Evolutionary conservation across 2,888 invertebrate species (phyloP).

Genomic region (Eudemis profundana): DNA sequence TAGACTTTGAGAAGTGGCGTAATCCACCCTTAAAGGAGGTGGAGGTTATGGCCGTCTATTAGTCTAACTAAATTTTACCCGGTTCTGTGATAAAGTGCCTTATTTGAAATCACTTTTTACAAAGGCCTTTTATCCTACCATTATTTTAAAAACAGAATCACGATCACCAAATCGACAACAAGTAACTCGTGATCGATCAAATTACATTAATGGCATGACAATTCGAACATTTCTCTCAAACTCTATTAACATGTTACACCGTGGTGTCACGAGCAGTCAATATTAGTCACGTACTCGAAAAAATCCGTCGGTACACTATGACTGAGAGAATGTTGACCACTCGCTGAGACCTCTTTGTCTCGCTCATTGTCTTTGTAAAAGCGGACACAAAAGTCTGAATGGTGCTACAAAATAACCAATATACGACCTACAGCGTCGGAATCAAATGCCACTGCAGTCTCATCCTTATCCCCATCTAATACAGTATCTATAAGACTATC

Average conservation of each 20-base stretch:
- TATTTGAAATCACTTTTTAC: not conserved
- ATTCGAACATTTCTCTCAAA: constrained; percentile 33
- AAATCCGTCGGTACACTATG: constrained; percentile 57
- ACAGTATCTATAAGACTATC: constrained; percentile 45
- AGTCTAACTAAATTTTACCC: too few relatives aligned
- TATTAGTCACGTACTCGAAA: constrained; percentile 60
- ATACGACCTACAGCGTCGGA: constrained; percentile 39
- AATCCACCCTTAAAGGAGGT: too few relatives aligned
- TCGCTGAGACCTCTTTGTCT: constrained; percentile 75
- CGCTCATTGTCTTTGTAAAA: constrained; percentile 75
- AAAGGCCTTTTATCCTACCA: constrained; percentile 2
- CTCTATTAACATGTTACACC: constrained; percentile 40
- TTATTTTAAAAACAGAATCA: constrained; percentile 31
- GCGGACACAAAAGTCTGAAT: constrained; percentile 73
- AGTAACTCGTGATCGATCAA: constrained; percentile 38
- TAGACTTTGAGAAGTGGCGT: too few relatives aligned
- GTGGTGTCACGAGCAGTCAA: constrained; percentile 43
- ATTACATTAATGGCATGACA: constrained; percentile 41
- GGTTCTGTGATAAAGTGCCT: too few relatives aligned
- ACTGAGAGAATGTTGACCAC: constrained; percentile 75
- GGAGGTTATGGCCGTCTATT: too few relatives aligned
- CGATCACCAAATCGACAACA: constrained; percentile 22
- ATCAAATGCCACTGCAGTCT: constrained; percentile 46
- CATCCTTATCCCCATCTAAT: constrained; percentile 49
- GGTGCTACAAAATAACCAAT: constrained; percentile 50